Percentiles rank a stretch among this genome's conserved stretches.
phyloP scores from a whole-genome alignment of 1,140 invertebrate species.

The Euura lappo region DNA sequence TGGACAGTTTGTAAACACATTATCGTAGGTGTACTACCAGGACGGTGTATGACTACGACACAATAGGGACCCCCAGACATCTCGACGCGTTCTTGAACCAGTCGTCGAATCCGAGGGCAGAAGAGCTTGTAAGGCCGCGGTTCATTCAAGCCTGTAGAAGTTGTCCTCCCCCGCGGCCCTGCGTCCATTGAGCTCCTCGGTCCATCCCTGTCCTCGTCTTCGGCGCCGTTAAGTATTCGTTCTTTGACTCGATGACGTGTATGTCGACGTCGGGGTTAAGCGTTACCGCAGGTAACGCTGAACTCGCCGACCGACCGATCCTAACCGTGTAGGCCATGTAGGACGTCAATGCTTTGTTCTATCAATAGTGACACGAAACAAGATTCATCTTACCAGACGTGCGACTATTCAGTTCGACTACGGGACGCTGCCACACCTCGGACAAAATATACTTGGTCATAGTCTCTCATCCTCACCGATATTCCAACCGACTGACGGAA shows the following conservation, averaged over 20 bases:
- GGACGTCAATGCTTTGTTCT: conserved; percentile 19
- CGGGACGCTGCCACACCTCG: conserved; percentile 8
- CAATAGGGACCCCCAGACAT: conserved; percentile 5
- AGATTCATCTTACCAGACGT: conserved; percentile 14
- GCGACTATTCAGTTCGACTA: conserved; percentile 11
- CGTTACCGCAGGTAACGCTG: neutral
- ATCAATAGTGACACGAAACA: conserved; percentile 13
- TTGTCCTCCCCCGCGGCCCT: neutral
- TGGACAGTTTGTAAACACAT: conserved; percentile 49
- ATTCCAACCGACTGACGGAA: no score
- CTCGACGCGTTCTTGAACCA: conserved; percentile 4
- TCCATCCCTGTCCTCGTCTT: neutral
- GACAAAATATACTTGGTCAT: conserved; percentile 12
- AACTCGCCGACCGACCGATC: neutral
- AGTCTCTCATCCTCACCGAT: neutral
- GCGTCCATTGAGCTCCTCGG: neutral
- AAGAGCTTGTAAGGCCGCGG: neutral
- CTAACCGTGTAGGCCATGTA: conserved; percentile 7
- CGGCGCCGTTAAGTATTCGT: neutral
- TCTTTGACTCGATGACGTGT: neutral
- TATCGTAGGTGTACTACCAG: conserved; percentile 33
- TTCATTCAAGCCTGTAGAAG: neutral
- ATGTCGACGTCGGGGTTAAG: neutral
- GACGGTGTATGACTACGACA: conserved; percentile 2
- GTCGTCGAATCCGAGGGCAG: conserved; percentile 2